These are phyloP conservation scores for Drosophila mettleri DNA, from an alignment of 2,888 invertebrate species.

Conservation along the genomic window DNA sequence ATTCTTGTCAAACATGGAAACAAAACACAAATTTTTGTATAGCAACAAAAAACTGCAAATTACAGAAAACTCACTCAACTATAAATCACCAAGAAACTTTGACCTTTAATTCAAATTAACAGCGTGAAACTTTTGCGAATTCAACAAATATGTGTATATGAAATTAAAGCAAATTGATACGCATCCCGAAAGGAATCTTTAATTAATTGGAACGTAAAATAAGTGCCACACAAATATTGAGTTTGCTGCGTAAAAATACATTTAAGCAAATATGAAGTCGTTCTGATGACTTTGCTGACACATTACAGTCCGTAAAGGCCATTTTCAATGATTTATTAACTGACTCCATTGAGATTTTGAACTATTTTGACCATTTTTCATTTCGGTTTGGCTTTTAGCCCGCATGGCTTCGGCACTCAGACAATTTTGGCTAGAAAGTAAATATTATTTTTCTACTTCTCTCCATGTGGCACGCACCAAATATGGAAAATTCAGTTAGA, in stretches of 20 bases:
- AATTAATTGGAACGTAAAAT: constrained; percentile 9
- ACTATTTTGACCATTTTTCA: constrained; percentile 47
- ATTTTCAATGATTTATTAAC: constrained; percentile 50
- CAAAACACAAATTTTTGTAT: too few species aligned
- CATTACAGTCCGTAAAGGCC: constrained; percentile 38
- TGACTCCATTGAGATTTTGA: constrained; percentile 49
- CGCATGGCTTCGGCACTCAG: constrained; percentile 36
- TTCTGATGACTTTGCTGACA: constrained; percentile 44
- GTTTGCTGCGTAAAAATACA: constrained; percentile 10
- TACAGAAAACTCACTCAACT: constrained; percentile 7
- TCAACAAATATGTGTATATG: not conserved
- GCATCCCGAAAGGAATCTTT: not conserved
- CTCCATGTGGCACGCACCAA: constrained; percentile 40
- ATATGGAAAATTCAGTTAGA: constrained; percentile 11
- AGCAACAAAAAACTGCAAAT: constrained; percentile 21
- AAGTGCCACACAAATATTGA: constrained; percentile 14
- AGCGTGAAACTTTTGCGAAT: too few species aligned
- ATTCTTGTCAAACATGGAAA: too few species aligned
- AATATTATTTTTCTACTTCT: constrained; percentile 72
- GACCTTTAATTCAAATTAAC: constrained; percentile 31
- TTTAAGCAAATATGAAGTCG: constrained; percentile 17
- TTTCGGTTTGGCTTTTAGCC: constrained; percentile 27
- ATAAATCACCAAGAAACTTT: constrained; percentile 34
- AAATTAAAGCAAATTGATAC: not conserved
- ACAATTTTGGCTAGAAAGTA: constrained; percentile 57